Percentiles rank a stretch among this genome's conserved stretches.
These are phyloP conservation scores for Siderastrea siderea DNA, from an alignment of 92 coral and sea anemone genomes.

Conservation along the genomic window DNA sequence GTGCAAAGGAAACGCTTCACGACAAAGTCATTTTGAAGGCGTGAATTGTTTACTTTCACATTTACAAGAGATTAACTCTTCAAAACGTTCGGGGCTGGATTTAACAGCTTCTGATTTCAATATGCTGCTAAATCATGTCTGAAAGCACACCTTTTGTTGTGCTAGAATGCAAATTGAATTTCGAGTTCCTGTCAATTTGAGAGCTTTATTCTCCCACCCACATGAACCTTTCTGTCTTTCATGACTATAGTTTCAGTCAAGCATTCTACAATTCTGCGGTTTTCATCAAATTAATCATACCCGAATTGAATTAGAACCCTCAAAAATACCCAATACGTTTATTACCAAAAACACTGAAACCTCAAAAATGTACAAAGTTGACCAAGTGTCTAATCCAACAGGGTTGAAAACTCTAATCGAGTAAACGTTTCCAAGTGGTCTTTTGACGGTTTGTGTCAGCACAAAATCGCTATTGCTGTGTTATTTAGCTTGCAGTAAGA, in stretches of 20 bases:
- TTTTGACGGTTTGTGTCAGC: slow-evolving; percentile 1
- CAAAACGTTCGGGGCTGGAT: neutral
- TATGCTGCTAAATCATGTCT: slow-evolving; percentile 25
- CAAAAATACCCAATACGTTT: neutral
- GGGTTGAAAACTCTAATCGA: neutral
- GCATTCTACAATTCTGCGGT: slow-evolving; percentile 12
- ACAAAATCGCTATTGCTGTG: neutral
- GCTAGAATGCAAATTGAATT: slow-evolving; percentile 11
- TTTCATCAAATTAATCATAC: slow-evolving; percentile 23
- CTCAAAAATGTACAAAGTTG: neutral
- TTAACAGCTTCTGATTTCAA: slow-evolving; percentile 26
- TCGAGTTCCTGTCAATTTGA: slow-evolving; percentile 7
- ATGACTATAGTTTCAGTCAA: neutral
- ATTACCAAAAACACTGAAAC: neutral
- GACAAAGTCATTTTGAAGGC: slow-evolving; percentile 10
- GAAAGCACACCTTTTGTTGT: slow-evolving; percentile 13
- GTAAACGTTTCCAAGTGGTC: neutral
- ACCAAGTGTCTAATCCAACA: neutral
- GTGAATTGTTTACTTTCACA: slow-evolving; percentile 39
- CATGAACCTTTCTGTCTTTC: neutral
- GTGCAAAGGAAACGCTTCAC: neutral
- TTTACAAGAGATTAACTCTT: slow-evolving; percentile 32
- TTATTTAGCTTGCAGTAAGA: slow-evolving; percentile 8
- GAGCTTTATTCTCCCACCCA: slow-evolving; percentile 9
- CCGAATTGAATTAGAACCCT: slow-evolving; percentile 9